Conservation (phyloP, 2,888 invertebrate genomes). For the Amphipoea oculea region DNA sequence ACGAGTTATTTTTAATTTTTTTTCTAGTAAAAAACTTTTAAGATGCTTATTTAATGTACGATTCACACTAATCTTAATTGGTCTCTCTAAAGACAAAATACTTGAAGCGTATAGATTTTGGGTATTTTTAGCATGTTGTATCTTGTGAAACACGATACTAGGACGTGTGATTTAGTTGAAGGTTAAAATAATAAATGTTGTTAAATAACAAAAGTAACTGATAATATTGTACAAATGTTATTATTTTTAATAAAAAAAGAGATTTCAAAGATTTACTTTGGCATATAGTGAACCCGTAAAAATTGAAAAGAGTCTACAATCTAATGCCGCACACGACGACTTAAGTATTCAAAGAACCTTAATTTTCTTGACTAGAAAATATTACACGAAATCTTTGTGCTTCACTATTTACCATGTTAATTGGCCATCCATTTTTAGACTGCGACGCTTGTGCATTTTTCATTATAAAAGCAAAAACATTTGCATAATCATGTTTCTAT, state of each 20-base stretch:
- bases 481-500: conserved; percentile 74
- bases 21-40: too few relatives aligned
- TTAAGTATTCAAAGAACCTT: neutral
- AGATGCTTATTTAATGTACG: too few relatives aligned
- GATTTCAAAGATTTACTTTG: neutral
- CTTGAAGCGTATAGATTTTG: neutral
- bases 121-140: too few relatives aligned
- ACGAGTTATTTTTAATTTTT: too few relatives aligned
- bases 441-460: conserved; percentile 73
- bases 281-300: neutral
- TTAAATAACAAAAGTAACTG: neutral
- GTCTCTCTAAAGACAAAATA: neutral
- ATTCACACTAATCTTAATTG: too few relatives aligned
- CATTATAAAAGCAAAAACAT: conserved; percentile 71
- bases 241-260: neutral
- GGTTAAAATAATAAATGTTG: neutral
- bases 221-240: too few relatives aligned
- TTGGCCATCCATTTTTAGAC: conserved; percentile 72
- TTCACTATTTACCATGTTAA: conserved; percentile 76
- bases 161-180: neutral
- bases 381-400: conserved; percentile 52
- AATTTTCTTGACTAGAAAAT: conserved; percentile 37
- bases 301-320: neutral
- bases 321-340: neutral
- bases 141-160: neutral